Conservation (phyloP, 2,797 vertebrate genomes). For the Hemibagrus guttatus region DNA sequence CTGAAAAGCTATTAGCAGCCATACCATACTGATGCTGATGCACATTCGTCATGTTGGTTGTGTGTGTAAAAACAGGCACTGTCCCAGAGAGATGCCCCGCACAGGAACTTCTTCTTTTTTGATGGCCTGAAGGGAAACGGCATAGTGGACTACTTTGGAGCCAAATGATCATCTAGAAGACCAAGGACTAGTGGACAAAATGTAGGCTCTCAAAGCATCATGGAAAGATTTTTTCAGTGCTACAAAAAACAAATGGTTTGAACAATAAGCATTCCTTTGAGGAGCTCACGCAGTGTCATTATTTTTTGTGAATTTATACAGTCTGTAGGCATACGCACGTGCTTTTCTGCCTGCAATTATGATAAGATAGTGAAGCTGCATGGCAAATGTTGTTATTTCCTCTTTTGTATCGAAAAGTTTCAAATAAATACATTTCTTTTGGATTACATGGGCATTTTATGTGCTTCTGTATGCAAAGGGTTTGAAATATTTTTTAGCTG, state of each 20-base stretch:
- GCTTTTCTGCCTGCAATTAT: constrained; percentile 19
- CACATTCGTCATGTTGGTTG: constrained; percentile 24
- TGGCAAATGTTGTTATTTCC: constrained; percentile 54
- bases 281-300: constrained; percentile 19
- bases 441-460: constrained; percentile 3
- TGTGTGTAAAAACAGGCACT: constrained; percentile 76
- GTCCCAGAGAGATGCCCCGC: constrained; percentile 89
- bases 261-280: constrained; percentile 36
- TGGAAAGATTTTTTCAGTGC: constrained; percentile 36
- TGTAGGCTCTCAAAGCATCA: constrained; percentile 27
- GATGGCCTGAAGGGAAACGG: constrained; percentile 87
- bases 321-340: constrained; percentile 5
- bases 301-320: constrained; percentile 31
- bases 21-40: background rate
- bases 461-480: background rate
- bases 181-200: background rate
- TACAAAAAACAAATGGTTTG: constrained; percentile 26
- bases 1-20: background rate
- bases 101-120: constrained; percentile 96
- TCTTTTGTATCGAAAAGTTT: constrained; percentile 65
- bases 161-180: constrained; percentile 62
- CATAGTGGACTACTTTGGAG: constrained; percentile 85
- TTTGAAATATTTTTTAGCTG: background rate
- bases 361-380: background rate
- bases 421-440: constrained; percentile 29